phyloP scores from a whole-genome alignment of 2,113 vertebrate species.

The Cygnus atratus region DNA sequence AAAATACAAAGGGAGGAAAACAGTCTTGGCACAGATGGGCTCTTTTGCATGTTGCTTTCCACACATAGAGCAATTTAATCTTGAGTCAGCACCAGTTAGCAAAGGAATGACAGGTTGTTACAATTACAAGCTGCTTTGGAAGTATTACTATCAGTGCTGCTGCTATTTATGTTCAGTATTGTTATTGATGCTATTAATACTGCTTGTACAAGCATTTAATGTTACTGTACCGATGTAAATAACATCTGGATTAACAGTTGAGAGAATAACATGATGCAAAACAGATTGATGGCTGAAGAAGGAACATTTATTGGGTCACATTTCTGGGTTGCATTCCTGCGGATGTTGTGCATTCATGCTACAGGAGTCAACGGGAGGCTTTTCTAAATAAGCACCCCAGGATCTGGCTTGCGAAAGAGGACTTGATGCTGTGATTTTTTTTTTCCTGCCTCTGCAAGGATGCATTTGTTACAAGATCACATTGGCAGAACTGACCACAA shows the following conservation, averaged over 20 bases:
- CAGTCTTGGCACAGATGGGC: conserved; percentile 66
- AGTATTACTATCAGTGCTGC: conserved; percentile 60
- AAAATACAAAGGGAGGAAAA: conserved; percentile 63
- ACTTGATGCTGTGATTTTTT: not conserved
- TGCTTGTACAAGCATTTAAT: conserved; percentile 64
- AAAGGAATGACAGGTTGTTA: conserved; percentile 68
- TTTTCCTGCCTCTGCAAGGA: not conserved
- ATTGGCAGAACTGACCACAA: conserved; percentile 4
- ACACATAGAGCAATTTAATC: conserved; percentile 65
- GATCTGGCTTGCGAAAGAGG: not conserved
- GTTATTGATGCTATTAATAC: conserved; percentile 65
- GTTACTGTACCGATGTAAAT: conserved; percentile 54
- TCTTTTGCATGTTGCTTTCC: conserved; percentile 59
- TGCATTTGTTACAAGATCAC: conserved; percentile 22
- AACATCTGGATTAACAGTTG: conserved; percentile 67
- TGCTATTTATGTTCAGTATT: conserved; percentile 59
- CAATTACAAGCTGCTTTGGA: conserved; percentile 70
- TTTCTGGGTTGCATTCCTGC: conserved; percentile 8
- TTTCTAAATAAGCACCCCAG: conserved; percentile 35
- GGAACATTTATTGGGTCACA: conserved; percentile 21
- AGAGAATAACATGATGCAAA: conserved; percentile 39
- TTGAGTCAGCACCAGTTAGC: conserved; percentile 70
- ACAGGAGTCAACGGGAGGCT: not conserved
- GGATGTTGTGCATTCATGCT: not conserved
- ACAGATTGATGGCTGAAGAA: conserved; percentile 50